Percentiles rank a stretch among this genome's conserved stretches.
Conservation (phyloP, 1,140 invertebrate genomes). For the Tribolium castaneum region DNA sequence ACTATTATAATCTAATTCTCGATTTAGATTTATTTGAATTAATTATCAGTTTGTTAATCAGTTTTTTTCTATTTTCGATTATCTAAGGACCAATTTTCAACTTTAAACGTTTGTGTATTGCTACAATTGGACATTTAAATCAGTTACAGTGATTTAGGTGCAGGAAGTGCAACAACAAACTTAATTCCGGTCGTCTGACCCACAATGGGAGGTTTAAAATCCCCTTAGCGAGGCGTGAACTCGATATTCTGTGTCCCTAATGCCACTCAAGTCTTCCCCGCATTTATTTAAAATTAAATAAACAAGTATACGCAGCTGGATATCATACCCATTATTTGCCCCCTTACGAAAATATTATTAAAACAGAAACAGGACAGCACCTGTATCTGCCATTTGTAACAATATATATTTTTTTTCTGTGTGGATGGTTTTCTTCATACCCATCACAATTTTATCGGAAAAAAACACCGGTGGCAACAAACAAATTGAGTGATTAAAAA, state of each 20-base stretch:
- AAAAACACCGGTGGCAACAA: too few relatives aligned
- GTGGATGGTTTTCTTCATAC: background rate
- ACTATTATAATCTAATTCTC: constrained; percentile 21
- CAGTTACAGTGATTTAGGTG: background rate
- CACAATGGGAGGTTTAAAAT: constrained; percentile 43
- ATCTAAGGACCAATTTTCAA: background rate
- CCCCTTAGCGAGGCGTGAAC: constrained; percentile 49
- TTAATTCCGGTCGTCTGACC: constrained; percentile 29
- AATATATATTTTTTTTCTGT: background rate
- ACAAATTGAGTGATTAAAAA: too few relatives aligned
- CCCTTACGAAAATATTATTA: constrained; percentile 48
- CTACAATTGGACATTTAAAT: background rate
- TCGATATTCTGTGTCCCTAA: constrained; percentile 39
- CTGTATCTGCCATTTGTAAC: constrained; percentile 14
- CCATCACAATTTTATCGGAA: too few relatives aligned
- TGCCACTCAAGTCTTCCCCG: constrained; percentile 42
- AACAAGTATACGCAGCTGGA: constrained; percentile 51
- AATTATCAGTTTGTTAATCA: background rate
- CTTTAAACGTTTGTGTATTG: background rate
- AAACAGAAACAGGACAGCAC: constrained; percentile 32
- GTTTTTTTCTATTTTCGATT: too few relatives aligned
- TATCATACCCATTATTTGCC: constrained; percentile 47
- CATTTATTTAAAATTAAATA: constrained; percentile 53
- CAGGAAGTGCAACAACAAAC: background rate
- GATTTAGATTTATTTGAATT: constrained; percentile 15